Conservation (phyloP, 2,797 vertebrate genomes). For the Darevskia mixta region DNA sequence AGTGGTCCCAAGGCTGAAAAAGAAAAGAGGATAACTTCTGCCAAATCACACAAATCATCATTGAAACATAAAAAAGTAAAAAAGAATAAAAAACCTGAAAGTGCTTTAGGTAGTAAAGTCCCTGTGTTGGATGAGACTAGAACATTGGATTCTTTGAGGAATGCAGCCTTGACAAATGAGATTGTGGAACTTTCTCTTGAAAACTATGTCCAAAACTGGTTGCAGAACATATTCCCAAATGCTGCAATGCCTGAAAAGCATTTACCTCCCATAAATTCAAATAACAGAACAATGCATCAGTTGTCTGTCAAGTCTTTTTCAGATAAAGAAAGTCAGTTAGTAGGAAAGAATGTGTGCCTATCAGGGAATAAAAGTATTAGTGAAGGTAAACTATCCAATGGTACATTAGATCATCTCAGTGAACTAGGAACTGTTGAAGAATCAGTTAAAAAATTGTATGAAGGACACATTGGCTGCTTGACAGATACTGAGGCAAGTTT, state of each 20-base stretch:
- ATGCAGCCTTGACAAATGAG: slow-evolving; percentile 58
- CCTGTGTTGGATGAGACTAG: slow-evolving; percentile 32
- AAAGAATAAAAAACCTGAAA: slow-evolving; percentile 70
- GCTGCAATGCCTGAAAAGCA: slow-evolving; percentile 63
- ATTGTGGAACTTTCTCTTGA: slow-evolving; percentile 75
- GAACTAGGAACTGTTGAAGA: slow-evolving; percentile 62
- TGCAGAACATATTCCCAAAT: slow-evolving; percentile 81
- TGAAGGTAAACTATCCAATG: slow-evolving; percentile 68
- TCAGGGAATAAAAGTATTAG: slow-evolving; percentile 69
- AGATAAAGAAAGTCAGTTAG: slow-evolving; percentile 66
- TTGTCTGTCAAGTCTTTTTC: slow-evolving; percentile 44
- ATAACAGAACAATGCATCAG: slow-evolving; percentile 34
- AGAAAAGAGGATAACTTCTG: slow-evolving; percentile 54
- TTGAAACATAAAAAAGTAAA: slow-evolving; percentile 80
- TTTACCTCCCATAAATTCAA: slow-evolving; percentile 56
- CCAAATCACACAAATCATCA: slow-evolving; percentile 52
- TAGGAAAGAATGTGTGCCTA: slow-evolving; percentile 55
- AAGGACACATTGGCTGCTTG: slow-evolving; percentile 49
- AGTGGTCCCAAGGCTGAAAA: slow-evolving; percentile 54
- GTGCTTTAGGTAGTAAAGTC: slow-evolving; percentile 66
- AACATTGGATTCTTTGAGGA: slow-evolving; percentile 58
- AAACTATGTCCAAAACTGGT: slow-evolving; percentile 88
- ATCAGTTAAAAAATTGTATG: slow-evolving; percentile 47
- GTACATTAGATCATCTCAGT: slow-evolving; percentile 54
- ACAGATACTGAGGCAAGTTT: slow-evolving; percentile 50